These are phyloP conservation scores for Drosophila bipectinata DNA, from an alignment of 1,140 invertebrate species.

Conservation along the genomic window DNA sequence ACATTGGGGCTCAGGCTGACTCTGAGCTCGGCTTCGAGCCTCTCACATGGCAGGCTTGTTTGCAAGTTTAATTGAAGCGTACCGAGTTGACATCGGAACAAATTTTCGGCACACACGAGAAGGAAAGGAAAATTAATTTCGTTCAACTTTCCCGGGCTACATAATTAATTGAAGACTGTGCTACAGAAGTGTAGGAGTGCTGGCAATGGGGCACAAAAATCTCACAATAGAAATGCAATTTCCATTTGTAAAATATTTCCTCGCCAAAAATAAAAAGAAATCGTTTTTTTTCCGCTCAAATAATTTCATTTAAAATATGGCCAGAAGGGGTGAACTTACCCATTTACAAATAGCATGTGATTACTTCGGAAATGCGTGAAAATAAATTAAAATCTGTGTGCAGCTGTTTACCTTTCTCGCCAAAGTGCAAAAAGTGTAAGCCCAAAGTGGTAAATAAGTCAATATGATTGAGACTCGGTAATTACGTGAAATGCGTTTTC, in stretches of 20 bases:
- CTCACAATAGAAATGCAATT: slow-evolving; percentile 37
- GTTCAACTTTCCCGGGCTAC: slow-evolving; percentile 40
- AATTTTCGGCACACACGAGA: slow-evolving; percentile 32
- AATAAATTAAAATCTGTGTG: slow-evolving; percentile 49
- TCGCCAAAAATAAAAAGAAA: not conserved
- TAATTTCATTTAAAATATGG: slow-evolving; percentile 24
- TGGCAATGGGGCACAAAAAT: not conserved
- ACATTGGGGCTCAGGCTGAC: slow-evolving; percentile 52
- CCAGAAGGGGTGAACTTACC: slow-evolving; percentile 2
- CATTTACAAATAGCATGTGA: slow-evolving; percentile 47
- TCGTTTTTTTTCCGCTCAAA: slow-evolving; percentile 31
- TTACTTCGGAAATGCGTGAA: slow-evolving; percentile 36
- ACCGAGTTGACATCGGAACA: slow-evolving; percentile 38
- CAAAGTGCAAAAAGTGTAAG: not conserved
- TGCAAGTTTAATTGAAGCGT: slow-evolving; percentile 57
- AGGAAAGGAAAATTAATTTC: slow-evolving; percentile 33
- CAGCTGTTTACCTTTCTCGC: slow-evolving; percentile 29
- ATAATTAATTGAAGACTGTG: slow-evolving; percentile 56
- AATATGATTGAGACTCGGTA: slow-evolving; percentile 38
- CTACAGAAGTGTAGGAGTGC: not conserved
- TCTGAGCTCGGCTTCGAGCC: slow-evolving; percentile 25
- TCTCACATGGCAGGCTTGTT: slow-evolving; percentile 42
- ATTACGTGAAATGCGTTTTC: slow-evolving; percentile 34
- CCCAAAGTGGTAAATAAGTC: slow-evolving; percentile 35
- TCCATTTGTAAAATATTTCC: slow-evolving; percentile 29